Conservation (phyloP, 2,888 invertebrate genomes). For the Hofmannophila pseudospretella region DNA sequence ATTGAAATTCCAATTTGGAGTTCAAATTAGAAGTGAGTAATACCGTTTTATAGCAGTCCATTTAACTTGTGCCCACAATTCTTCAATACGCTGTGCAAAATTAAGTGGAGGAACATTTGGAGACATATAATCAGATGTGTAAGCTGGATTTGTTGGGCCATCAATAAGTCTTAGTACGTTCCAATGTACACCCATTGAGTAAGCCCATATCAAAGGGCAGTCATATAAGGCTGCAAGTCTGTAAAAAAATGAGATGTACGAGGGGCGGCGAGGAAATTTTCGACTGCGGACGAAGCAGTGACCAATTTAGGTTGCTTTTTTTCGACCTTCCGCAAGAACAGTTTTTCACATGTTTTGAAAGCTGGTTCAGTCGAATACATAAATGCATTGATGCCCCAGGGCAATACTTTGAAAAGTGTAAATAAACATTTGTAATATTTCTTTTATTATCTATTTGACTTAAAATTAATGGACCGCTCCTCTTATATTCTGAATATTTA, state of each 20-base stretch:
- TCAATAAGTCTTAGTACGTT: constrained; percentile 31
- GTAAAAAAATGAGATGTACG: constrained; percentile 10
- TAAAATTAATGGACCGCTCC: too few relatives aligned
- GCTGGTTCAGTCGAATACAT: too few relatives aligned
- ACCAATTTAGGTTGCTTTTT: too few relatives aligned
- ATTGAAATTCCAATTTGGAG: constrained; percentile 2
- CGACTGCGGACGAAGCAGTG: too few relatives aligned
- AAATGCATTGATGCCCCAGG: too few relatives aligned
- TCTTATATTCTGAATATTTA: too few relatives aligned
- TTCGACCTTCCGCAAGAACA: too few relatives aligned
- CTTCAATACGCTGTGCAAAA: constrained; percentile 24
- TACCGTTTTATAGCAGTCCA: constrained; percentile 26
- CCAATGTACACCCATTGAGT: constrained; percentile 41
- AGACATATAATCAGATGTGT: constrained; percentile 26
- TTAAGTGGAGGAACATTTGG: constrained; percentile 24
- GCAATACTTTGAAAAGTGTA: too few relatives aligned
- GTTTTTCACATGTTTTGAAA: too few relatives aligned
- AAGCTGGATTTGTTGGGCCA: constrained; percentile 36
- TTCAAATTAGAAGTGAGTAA: neutral
- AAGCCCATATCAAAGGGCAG: constrained; percentile 41
- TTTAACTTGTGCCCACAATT: constrained; percentile 26
- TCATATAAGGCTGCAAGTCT: constrained; percentile 35
- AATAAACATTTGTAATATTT: too few relatives aligned
- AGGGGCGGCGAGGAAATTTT: too few relatives aligned
- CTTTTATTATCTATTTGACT: too few relatives aligned